Evolutionary conservation across 2,888 invertebrate genomes (phyloP).

Genomic region (Operophtera brumata): DNA sequence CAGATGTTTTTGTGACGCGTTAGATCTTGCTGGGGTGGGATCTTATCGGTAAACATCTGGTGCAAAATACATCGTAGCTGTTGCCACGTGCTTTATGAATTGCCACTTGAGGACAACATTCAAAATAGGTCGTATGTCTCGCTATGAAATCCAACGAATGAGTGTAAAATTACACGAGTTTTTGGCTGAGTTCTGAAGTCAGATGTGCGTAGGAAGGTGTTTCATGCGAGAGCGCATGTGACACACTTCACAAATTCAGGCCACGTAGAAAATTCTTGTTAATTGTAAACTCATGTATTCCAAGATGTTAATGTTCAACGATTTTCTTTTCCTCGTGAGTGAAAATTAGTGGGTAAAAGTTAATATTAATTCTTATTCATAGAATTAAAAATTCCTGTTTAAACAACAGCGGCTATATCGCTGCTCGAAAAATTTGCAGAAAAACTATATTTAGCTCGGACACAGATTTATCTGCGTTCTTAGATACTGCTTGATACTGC

Average conservation of each 20-base stretch:
- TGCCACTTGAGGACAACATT: slow-evolving; percentile 9
- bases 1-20: not conserved
- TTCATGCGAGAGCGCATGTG: not conserved
- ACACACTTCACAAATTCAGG: slow-evolving; percentile 2
- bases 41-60: not conserved
- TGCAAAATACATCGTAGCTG: not conserved
- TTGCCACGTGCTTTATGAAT: not conserved
- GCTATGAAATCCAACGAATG: not conserved
- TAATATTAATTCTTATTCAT: too few relatives aligned
- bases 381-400: too few relatives aligned
- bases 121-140: not conserved
- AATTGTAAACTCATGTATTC: not conserved
- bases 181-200: slow-evolving; percentile 8
- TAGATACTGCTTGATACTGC: too few relatives aligned
- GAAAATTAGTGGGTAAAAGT: not conserved
- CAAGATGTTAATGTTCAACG: not conserved
- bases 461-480: slow-evolving; percentile 17
- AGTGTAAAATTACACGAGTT: slow-evolving; percentile 9
- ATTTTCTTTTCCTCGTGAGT: not conserved
- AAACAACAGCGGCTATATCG: not conserved
- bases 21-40: not conserved
- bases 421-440: not conserved
- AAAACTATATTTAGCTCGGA: slow-evolving; percentile 15
- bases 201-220: slow-evolving; percentile 6
- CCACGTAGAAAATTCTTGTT: not conserved